Base-by-base conservation (phyloP, 2,888 invertebrate species). In the Cosmorhoe ocellata region DNA sequence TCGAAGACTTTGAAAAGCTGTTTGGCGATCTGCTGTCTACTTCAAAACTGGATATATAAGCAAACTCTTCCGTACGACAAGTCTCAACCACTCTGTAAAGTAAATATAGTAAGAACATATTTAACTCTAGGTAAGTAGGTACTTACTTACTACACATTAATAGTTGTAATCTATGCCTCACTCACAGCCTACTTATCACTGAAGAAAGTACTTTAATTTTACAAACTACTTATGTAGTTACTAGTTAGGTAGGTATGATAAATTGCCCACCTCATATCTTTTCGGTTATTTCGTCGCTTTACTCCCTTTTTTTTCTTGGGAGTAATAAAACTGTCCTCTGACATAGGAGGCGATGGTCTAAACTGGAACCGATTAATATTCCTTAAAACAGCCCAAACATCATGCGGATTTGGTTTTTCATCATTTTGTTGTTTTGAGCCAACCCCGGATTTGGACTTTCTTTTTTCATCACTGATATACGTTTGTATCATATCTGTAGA, bases 301-400 rank as follows among this genome's bases (percentile, higher is more conserved):
- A 60, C 55, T 50, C 42, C 47, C 54, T 67, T 71, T 46, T 71
- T 69, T 58, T 73, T 80, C 39, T 69, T 76, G 0, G 66, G 61
- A 1, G 67, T 51, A 42, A 61, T 58, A 28, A 66, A 55, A 57
- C 79, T 84, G 4, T 79, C 76, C 32, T 76, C 76, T 14, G 88
- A 87, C 51, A 76, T 59, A 0, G 79, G 79, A 11, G 85, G 85
- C 10, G 84, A 81, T 4, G 80, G 73, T 30, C 61, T 69, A 59
- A 84, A 84, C 49, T 81, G 84, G 58, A 84, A 82, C 56, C 72
- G 71, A 45, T 88, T 84, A 22, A 88, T 78, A 63, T 82, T 81
- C 57, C 79, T 76, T 8, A 89, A 69, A 13, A 84, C 66, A n/a
- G 81, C 59, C 89, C 89, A 89, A 13, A 87, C 79, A 53, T 86